A percentile compares a stretch with the other conserved stretches of the same genome.
phyloP scores from a whole-genome alignment of 2,113 vertebrate genomes.

The Osmerus eperlanus region DNA sequence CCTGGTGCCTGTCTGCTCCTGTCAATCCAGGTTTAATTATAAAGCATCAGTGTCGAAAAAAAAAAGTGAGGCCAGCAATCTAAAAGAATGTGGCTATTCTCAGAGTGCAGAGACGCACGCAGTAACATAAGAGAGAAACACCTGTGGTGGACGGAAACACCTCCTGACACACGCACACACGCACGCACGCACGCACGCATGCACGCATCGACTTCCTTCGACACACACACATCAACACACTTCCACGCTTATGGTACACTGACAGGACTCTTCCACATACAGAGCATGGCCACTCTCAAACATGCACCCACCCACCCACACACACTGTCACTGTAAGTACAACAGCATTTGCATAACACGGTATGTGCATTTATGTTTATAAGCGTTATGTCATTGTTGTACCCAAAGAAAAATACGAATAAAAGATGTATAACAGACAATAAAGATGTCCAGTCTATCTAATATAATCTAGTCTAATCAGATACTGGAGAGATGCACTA shows the following conservation, averaged over 20 bases:
- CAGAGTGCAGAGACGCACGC: slow-evolving; percentile 21
- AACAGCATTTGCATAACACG: not conserved
- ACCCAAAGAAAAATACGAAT: too few relatives aligned
- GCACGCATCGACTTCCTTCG: not conserved
- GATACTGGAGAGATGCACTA: not conserved
- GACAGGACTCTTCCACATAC: not conserved
- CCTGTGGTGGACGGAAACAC: not conserved
- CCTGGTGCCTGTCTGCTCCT: slow-evolving; percentile 28
- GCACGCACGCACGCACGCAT: not conserved
- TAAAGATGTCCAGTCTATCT: slow-evolving; percentile 19
- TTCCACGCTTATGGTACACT: not conserved
- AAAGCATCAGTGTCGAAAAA: slow-evolving; percentile 44
- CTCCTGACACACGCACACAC: slow-evolving; percentile 1
- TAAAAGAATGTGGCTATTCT: slow-evolving; percentile 50
- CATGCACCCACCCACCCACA: slow-evolving; percentile 3
- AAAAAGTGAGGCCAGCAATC: slow-evolving; percentile 29
- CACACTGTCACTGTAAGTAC: not conserved
- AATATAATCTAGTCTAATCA: too few relatives aligned
- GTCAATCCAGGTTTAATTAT: slow-evolving; percentile 56
- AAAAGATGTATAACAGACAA: slow-evolving; percentile 22
- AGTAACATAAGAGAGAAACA: slow-evolving; percentile 12
- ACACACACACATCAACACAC: not conserved
- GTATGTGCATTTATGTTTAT: too few relatives aligned
- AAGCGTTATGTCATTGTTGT: too few relatives aligned
- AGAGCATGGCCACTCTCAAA: slow-evolving; percentile 5